phyloP scores from a whole-genome alignment of 1,140 invertebrate species.

The Heliothis subflexa region DNA sequence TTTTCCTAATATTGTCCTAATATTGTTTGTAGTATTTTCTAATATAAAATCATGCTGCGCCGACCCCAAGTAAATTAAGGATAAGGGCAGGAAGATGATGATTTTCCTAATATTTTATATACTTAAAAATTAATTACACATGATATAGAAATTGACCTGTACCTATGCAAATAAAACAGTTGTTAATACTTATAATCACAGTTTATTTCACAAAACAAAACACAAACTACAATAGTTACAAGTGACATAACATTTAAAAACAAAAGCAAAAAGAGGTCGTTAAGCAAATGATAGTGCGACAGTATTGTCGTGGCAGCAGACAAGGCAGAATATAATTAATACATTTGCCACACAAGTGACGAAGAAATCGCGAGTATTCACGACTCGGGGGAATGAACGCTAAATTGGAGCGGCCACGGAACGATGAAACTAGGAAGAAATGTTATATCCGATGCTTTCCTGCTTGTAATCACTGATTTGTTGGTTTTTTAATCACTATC shows the following conservation, averaged over 20 bases:
- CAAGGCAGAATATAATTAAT: slow-evolving; percentile 47
- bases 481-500: slow-evolving; percentile 16
- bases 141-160: too few species aligned
- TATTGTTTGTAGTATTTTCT: too few species aligned
- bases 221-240: neutral
- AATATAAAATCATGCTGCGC: too few species aligned
- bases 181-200: too few species aligned
- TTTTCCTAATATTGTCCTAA: too few species aligned
- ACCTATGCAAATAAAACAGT: too few species aligned
- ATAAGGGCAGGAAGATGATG: too few species aligned
- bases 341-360: slow-evolving; percentile 45
- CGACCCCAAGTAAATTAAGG: too few species aligned
- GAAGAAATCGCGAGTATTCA: slow-evolving; percentile 45
- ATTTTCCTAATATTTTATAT: too few species aligned
- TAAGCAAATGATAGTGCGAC: neutral
- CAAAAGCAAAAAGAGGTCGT: slow-evolving; percentile 2
- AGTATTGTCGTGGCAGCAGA: slow-evolving; percentile 40
- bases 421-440: slow-evolving; percentile 46
- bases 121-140: too few species aligned
- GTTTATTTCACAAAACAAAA: too few species aligned
- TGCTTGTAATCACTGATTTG: slow-evolving; percentile 27
- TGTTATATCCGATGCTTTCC: slow-evolving; percentile 41
- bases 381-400: slow-evolving; percentile 46
- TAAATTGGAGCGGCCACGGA: slow-evolving; percentile 47
- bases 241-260: neutral